Evolutionary conservation across 1,140 invertebrate species (phyloP).

Genomic region (Capitella teleta): DNA sequence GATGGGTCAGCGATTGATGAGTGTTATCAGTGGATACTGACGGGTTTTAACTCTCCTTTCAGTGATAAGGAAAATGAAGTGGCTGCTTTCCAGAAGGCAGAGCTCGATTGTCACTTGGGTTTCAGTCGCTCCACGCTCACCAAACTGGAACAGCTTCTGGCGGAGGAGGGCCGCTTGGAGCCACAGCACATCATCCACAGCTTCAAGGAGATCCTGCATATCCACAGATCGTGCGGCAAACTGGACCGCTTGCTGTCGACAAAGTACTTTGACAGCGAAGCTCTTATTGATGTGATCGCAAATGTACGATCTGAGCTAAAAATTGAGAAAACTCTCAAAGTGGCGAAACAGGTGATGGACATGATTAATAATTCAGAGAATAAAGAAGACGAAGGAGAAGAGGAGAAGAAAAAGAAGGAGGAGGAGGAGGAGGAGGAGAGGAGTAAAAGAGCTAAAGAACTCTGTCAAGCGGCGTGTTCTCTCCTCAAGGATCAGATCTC

Average conservation of each 20-base stretch:
- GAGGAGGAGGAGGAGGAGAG: not conserved
- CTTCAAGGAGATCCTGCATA: constrained; percentile 21
- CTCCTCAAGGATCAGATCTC: not conserved
- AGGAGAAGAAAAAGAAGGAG: not conserved
- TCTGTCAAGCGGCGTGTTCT: not conserved
- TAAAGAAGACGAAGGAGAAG: not conserved
- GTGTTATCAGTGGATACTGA: not conserved
- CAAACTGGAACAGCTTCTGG: not conserved
- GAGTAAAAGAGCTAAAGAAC: not conserved
- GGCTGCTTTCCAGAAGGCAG: no score
- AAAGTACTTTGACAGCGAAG: constrained; percentile 21
- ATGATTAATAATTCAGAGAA: not conserved
- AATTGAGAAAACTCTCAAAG: constrained; percentile 21
- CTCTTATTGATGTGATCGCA: constrained; percentile 18
- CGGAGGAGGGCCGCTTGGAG: not conserved
- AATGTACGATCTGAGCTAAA: constrained; percentile 18
- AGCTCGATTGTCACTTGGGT: no score
- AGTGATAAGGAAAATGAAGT: not conserved
- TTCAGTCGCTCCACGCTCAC: no score
- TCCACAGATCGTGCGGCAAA: constrained; percentile 28
- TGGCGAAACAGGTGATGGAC: constrained; percentile 20
- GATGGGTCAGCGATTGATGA: constrained; percentile 1
- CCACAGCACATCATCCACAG: not conserved
- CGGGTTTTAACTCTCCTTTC: not conserved
- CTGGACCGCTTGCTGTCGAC: constrained; percentile 45